Conservation (phyloP, 2,888 invertebrate species). For the Drosophila diplacantha region DNA sequence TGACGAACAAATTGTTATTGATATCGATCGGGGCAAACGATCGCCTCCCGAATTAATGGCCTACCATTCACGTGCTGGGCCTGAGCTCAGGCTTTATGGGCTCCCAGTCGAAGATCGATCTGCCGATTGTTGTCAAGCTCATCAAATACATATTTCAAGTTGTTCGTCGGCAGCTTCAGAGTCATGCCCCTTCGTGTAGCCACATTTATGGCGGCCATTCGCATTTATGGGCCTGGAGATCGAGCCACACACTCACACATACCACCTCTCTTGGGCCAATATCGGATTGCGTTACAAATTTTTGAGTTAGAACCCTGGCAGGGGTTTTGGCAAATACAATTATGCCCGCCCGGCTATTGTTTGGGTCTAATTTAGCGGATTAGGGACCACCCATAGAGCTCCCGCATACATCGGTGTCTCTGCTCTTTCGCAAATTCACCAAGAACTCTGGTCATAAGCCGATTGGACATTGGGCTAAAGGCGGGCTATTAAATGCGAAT, state of each 20-base stretch:
- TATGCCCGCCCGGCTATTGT: slow-evolving; percentile 58
- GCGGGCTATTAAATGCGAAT: slow-evolving; percentile 9
- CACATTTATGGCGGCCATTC: slow-evolving; percentile 54
- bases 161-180: slow-evolving; percentile 52
- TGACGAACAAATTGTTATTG: slow-evolving; percentile 65
- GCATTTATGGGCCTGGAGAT: slow-evolving; percentile 45
- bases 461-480: slow-evolving; percentile 14
- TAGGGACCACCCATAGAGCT: slow-evolving; percentile 54
- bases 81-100: slow-evolving; percentile 55
- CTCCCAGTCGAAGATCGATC: slow-evolving; percentile 59
- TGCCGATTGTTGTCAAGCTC: slow-evolving; percentile 68
- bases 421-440: slow-evolving; percentile 16
- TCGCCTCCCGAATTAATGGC: slow-evolving; percentile 62
- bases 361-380: slow-evolving; percentile 41
- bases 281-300: slow-evolving; percentile 26
- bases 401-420: slow-evolving; percentile 24
- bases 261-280: slow-evolving; percentile 19
- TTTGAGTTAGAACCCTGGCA: slow-evolving; percentile 22
- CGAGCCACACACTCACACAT: neutral
- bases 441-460: slow-evolving; percentile 27
- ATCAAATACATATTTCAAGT: slow-evolving; percentile 66
- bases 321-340: slow-evolving; percentile 53
- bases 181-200: slow-evolving; percentile 34
- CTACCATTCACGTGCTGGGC: slow-evolving; percentile 45
- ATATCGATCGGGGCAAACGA: slow-evolving; percentile 60